Percentiles rank a stretch among this genome's conserved stretches.
Evolutionary conservation across 2,113 vertebrate genomes (phyloP).

Genomic region (Prionailurus bengalensis): DNA sequence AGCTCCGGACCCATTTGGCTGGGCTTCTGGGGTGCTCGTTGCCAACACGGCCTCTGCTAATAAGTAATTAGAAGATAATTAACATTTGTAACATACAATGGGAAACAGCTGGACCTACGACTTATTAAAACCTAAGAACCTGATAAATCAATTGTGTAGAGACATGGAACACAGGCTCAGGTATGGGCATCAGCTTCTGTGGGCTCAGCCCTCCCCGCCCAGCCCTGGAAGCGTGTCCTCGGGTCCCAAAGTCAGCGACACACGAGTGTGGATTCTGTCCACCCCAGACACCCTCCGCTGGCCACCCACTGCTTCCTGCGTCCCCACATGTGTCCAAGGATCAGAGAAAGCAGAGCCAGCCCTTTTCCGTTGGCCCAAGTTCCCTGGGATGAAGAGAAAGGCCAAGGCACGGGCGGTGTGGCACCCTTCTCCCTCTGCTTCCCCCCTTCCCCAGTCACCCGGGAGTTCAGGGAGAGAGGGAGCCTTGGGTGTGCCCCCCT

Average conservation of each 20-base stretch:
- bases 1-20: slow-evolving; percentile 76
- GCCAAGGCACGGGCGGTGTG: not conserved
- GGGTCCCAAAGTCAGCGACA: rapidly evolving
- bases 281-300: rapidly evolving
- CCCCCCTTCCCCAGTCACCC: not conserved
- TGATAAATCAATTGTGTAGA: slow-evolving; percentile 63
- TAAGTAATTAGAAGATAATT: slow-evolving; percentile 88
- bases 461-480: not conserved
- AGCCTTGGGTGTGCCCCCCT: rapidly evolving
- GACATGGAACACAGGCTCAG: not conserved
- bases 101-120: slow-evolving; percentile 87
- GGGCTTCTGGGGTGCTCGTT: not conserved
- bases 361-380: rapidly evolving
- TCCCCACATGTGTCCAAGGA: not conserved
- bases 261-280: not conserved
- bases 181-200: rapidly evolving
- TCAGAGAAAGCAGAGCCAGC: not conserved
- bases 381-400: not conserved
- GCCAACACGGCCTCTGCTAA: slow-evolving; percentile 76
- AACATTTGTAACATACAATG: slow-evolving; percentile 86
- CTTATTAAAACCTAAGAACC: slow-evolving; percentile 40
- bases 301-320: not conserved
- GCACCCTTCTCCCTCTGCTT: not conserved
- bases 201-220: not conserved
- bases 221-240: rapidly evolving